phyloP scores from a whole-genome alignment of 2,888 invertebrate genomes.

The Drosophila kuntzei region DNA sequence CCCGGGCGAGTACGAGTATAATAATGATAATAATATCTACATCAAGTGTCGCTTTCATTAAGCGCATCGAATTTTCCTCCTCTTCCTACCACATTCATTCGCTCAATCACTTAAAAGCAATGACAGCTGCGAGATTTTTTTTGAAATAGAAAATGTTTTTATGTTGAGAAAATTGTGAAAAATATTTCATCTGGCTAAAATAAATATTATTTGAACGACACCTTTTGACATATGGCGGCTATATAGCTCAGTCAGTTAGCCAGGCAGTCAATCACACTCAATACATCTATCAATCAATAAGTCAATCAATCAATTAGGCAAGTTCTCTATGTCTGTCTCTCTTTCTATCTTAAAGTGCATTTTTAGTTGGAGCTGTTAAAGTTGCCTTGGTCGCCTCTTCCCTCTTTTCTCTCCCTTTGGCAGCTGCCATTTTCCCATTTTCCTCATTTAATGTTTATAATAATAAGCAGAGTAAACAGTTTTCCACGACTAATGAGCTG shows the following conservation, averaged over 20 bases:
- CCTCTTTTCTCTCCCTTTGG: not conserved
- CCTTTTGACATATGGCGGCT: constrained; percentile 64
- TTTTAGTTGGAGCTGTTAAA: constrained; percentile 62
- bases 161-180: constrained; percentile 25
- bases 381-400: constrained; percentile 19
- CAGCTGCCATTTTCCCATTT: constrained; percentile 27
- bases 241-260: constrained; percentile 42
- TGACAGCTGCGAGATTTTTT: constrained; percentile 60
- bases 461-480: constrained; percentile 78
- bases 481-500: constrained; percentile 73
- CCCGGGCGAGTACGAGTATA: constrained; percentile 2
- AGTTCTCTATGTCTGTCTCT: constrained; percentile 6
- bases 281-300: constrained; percentile 50
- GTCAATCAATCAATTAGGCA: constrained; percentile 63
- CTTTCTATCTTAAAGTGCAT: constrained; percentile 60
- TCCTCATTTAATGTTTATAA: constrained; percentile 66
- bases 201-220: constrained; percentile 61
- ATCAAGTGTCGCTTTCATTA: constrained; percentile 74
- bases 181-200: constrained; percentile 62
- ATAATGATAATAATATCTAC: constrained; percentile 33
- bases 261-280: constrained; percentile 46
- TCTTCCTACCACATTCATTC: not conserved
- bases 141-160: constrained; percentile 24
- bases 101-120: constrained; percentile 53
- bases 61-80: constrained; percentile 69